Base-by-base conservation (phyloP, 2,888 invertebrate species). In the Sphaerophoria rueppellii region DNA sequence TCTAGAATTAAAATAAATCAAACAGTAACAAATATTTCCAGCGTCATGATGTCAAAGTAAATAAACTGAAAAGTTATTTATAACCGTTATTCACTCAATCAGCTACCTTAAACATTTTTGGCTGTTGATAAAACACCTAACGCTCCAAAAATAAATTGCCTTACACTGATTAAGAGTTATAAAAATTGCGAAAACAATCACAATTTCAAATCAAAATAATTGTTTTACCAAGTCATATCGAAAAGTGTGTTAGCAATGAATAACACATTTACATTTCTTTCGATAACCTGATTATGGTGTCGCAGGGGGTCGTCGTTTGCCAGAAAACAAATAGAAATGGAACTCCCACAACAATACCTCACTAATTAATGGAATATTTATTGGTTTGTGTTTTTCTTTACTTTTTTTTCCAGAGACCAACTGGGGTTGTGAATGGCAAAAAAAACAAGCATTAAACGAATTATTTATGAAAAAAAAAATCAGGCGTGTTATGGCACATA, bases 281-380 rank as follows among this genome's bases (percentile, higher is more conserved):
- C 7, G 57, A 58, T 58, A 58, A 40, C 37, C 11, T 37, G 7
- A 58, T 37, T 58, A 37, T 14, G 16, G 24, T 57, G 6, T 37
- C 16, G 14, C 7, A 7, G 37, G 40, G 40, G 35, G 40, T 14
- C 16, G 40, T 24, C 24, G 24, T 24, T 24, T 58, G 12, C 16
- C 16, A 58, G 2, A 58, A 40, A 24, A 3, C 40, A 40, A 40
- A 58, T 58, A 40, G 16, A 43, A 40, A 16, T 24, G 24, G 14
- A 16, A 40, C 37, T 58, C 7, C 16, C 43, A 60, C 11, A 60
- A 60, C 60, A 60, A 60, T 60, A 60, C 24, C 24, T 11, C 12
- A 24, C 24, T 60, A 60, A 60, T 60, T 60, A 60, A 43, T 37
- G 6, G 16, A 43, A 43, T 12, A 43, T 24, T 24, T 24, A 24